Evolutionary conservation across 2,888 invertebrate species (phyloP), one percentile per base, ranked within the genome.

Genomic region (Girardia tigrina): DNA sequence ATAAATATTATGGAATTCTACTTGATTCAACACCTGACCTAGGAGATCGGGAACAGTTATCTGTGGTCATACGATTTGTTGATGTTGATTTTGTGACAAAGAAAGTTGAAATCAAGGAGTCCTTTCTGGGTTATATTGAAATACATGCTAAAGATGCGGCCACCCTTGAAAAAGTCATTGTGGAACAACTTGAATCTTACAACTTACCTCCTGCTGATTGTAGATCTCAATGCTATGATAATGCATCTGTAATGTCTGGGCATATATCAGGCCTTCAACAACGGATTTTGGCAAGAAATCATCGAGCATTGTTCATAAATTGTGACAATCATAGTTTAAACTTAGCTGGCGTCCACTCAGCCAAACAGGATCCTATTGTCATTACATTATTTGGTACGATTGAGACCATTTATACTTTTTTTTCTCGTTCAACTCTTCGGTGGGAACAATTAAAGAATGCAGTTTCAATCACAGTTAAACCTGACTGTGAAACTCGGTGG

Each of bases 291-390:
- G 56, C 4, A 2, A 56, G 56, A 56, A 56, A 56, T 16, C 56
- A 56, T 4, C n/a, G 4, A 56, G 56, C n/a, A 4, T 4, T 56
- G n/a, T 56, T 56, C n/a, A 23, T 56, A 20, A 56, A 56, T 56
- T 56, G 56, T 56, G 56, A 56, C 56, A 56, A 56, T 56, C 56
- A 56, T 16, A 56, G 56, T 56, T 56, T 56, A 23, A 4, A 56
- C 56, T 56, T 56, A 23, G 56, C 56, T n/a, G 56, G 56, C n/a
- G 56, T 56, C 23, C 56, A 56, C n/a, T 56, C 56, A 56, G 56
- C 56, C n/a, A 56, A 56, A 56, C 56, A 56, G n/a, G n/a, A 56
- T 56, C 6, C n/a, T 2, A 6, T 56, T 4, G 56, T 56, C n/a
- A 2, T 56, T 2, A 16, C 56, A 4, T 56, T 56, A 6, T 56